A percentile compares a stretch with the other conserved stretches of the same genome.
phyloP scores from a whole-genome alignment of 2,797 vertebrate genomes.

The Schizopygopsis malacanthus region DNA sequence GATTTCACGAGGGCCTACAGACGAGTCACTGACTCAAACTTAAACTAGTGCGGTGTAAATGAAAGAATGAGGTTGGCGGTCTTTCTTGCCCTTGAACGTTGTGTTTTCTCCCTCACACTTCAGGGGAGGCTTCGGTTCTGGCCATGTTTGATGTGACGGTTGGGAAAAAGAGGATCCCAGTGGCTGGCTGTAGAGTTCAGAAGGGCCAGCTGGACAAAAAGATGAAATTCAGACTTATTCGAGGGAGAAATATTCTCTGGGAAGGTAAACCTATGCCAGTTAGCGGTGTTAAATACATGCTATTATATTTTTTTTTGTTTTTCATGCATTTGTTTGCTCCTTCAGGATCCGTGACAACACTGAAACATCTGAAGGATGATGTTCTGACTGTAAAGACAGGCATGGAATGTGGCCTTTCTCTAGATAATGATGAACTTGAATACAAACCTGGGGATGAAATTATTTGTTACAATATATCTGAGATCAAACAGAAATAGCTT shows the following conservation, averaged over 20 bases:
- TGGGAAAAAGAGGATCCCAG: conserved; percentile 88
- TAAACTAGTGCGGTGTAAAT: neutral
- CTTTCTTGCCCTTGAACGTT: neutral
- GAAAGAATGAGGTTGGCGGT: neutral
- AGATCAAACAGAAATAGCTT: conserved; percentile 81
- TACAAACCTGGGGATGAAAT: conserved; percentile 85
- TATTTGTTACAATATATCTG: conserved; percentile 83
- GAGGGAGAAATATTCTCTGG: conserved; percentile 82
- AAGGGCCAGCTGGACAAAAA: conserved; percentile 88
- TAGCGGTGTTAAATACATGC: neutral
- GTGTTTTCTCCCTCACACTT: neutral
- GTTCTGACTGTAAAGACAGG: conserved; percentile 82
- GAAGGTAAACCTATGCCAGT: conserved; percentile 77
- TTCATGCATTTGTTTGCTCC: conserved; percentile 26
- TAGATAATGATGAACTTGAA: conserved; percentile 77
- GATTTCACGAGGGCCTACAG: neutral
- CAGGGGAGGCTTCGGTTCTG: conserved; percentile 89
- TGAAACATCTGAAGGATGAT: conserved; percentile 92
- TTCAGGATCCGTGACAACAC: conserved; percentile 81
- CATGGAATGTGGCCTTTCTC: conserved; percentile 91
- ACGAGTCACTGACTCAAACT: neutral
- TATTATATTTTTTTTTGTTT: neutral
- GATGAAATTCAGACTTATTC: conserved; percentile 83
- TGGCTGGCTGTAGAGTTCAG: conserved; percentile 93
- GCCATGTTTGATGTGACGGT: conserved; percentile 83